phyloP scores from a whole-genome alignment of 2,797 vertebrate genomes.

The Coccyzus lansbergi region DNA sequence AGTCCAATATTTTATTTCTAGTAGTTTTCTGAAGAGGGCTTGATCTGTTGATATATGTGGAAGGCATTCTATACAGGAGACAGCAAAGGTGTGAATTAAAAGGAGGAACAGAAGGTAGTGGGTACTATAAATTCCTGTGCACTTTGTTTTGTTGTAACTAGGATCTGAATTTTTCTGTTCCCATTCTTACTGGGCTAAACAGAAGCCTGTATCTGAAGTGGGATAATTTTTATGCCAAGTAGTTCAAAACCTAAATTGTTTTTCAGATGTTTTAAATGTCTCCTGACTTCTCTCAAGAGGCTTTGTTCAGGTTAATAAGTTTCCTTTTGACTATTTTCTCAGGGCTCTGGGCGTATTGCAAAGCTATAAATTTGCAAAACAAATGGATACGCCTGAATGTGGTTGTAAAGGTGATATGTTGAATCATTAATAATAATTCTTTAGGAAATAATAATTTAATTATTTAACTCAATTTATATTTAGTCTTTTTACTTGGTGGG shows the following conservation, averaged over 20 bases:
- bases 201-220: neutral
- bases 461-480: neutral
- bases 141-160: neutral
- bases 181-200: neutral
- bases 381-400: neutral
- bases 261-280: neutral
- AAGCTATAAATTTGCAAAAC: neutral
- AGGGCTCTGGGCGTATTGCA: neutral
- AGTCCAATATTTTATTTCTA: neutral
- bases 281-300: neutral
- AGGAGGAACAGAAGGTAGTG: neutral
- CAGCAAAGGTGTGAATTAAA: neutral
- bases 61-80: neutral
- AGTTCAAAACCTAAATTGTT: neutral
- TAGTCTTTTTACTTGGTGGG: neutral
- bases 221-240: neutral
- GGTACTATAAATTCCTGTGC: neutral
- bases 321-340: neutral
- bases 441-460: neutral
- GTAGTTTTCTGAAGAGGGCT: neutral
- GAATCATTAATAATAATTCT: neutral
- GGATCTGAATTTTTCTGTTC: neutral
- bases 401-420: neutral
- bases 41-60: neutral
- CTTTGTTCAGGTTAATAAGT: neutral